Evolutionary conservation across 2,113 vertebrate species (phyloP).

Genomic region (Notothenia coriiceps): DNA sequence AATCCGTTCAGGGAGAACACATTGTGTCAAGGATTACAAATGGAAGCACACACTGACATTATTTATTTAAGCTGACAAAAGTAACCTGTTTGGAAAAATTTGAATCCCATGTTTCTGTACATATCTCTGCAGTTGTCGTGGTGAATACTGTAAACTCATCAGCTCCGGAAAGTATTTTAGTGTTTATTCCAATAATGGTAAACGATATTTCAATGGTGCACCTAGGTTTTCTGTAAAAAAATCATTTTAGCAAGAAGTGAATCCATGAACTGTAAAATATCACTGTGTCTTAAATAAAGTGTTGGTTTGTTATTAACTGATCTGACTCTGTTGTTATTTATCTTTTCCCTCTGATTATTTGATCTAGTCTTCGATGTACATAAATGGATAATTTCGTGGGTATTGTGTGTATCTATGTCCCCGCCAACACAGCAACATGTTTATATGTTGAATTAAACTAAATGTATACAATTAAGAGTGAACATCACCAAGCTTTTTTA

Average conservation of each 20-base stretch:
- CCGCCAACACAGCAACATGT: slow-evolving; percentile 3
- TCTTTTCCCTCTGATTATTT: not conserved
- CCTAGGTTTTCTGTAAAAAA: slow-evolving; percentile 32
- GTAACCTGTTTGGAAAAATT: slow-evolving; percentile 37
- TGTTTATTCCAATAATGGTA: slow-evolving; percentile 38
- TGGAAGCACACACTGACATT: slow-evolving; percentile 29
- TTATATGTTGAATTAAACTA: too few relatives aligned
- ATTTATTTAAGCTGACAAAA: slow-evolving; percentile 60
- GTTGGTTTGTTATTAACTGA: slow-evolving; percentile 48
- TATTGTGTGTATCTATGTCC: not conserved
- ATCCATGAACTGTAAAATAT: slow-evolving; percentile 53
- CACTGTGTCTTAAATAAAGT: slow-evolving; percentile 75
- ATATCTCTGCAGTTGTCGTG: slow-evolving; percentile 32
- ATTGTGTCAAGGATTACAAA: slow-evolving; percentile 35
- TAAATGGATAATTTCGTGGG: not conserved
- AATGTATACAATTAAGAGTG: not conserved
- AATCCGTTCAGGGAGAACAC: slow-evolving; percentile 38
- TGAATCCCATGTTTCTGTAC: slow-evolving; percentile 30
- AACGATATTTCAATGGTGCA: slow-evolving; percentile 11
- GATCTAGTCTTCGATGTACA: not conserved
- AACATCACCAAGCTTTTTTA: not conserved
- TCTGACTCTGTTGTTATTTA: not conserved
- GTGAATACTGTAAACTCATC: slow-evolving; percentile 25
- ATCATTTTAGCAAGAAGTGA: slow-evolving; percentile 32
- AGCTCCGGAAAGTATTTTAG: slow-evolving; percentile 36